phyloP scores from a whole-genome alignment of 2,888 invertebrate genomes.

The Sarcophaga carnaria region DNA sequence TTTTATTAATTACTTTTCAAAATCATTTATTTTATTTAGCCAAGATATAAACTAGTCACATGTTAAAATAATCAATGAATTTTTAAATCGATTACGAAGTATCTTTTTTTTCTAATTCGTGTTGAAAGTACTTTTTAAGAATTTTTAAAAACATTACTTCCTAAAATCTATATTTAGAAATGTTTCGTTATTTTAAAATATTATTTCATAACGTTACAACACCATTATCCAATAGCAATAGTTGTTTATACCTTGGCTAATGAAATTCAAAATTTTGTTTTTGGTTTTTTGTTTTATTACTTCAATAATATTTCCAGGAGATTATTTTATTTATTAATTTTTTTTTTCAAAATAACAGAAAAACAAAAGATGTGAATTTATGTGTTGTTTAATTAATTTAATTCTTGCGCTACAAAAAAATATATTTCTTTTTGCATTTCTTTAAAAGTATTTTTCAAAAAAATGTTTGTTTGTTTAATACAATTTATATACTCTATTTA shows the following conservation, averaged over 20 bases:
- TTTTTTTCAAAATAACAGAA: slow-evolving; percentile 5
- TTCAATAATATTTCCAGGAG: slow-evolving; percentile 74
- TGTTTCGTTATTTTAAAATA: too few relatives aligned
- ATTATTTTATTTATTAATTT: slow-evolving; percentile 60
- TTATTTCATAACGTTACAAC: too few relatives aligned
- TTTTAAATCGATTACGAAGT: neutral
- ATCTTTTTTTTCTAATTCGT: too few relatives aligned
- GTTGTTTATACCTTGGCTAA: slow-evolving; percentile 42
- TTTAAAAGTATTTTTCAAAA: slow-evolving; percentile 8
- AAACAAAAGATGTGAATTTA: neutral
- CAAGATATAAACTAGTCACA: slow-evolving; percentile 14
- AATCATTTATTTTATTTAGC: neutral
- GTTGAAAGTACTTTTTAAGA: too few relatives aligned
- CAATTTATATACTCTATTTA: neutral
- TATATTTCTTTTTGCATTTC: slow-evolving; percentile 35
- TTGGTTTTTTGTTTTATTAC: slow-evolving; percentile 60
- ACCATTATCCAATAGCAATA: too few relatives aligned
- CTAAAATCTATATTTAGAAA: too few relatives aligned
- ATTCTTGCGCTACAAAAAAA: slow-evolving; percentile 47
- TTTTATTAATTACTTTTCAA: slow-evolving; percentile 16
- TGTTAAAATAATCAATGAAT: neutral
- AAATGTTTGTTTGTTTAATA: neutral
- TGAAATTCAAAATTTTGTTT: neutral
- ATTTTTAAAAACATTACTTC: too few relatives aligned
- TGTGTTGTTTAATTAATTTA: slow-evolving; percentile 28